A percentile compares a stretch with the other conserved stretches of the same genome.
phyloP scores from a whole-genome alignment of 2,113 vertebrate genomes.

The Taurulus bubalis region DNA sequence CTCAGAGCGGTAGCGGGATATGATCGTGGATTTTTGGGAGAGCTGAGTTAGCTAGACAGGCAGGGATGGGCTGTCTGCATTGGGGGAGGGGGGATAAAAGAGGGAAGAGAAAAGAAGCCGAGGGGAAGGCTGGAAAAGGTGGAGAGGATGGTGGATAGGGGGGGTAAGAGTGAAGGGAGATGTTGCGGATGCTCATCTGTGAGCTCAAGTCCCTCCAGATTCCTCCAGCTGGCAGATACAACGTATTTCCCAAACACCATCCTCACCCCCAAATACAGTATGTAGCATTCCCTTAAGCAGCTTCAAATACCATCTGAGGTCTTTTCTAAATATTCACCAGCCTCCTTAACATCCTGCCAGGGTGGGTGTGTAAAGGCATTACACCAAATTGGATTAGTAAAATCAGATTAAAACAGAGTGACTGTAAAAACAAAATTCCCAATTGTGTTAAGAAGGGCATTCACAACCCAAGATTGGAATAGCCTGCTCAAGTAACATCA shows the following conservation, averaged over 20 bases:
- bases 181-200: conserved; percentile 60
- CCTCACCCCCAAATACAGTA: conserved; percentile 17
- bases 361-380: conserved; percentile 20
- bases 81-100: conserved; percentile 40
- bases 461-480: conserved; percentile 7
- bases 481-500: neutral
- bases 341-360: conserved; percentile 21
- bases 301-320: conserved; percentile 27
- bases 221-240: conserved; percentile 66
- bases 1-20: conserved; percentile 22
- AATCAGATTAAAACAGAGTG: conserved; percentile 22
- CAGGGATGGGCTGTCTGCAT: conserved; percentile 33
- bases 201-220: conserved; percentile 58
- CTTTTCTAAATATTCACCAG: conserved; percentile 34
- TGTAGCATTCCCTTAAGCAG: conserved; percentile 1
- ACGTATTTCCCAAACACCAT: conserved; percentile 27
- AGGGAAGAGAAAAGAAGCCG: conserved; percentile 26
- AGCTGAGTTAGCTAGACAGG: conserved; percentile 29
- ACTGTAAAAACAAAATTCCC: conserved; percentile 18
- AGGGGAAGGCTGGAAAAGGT: conserved; percentile 30
- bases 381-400: conserved; percentile 36
- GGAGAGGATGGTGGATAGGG: conserved; percentile 6
- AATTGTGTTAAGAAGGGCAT: conserved; percentile 20
- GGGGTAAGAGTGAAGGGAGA: conserved; percentile 26
- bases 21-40: conserved; percentile 43